A percentile compares a stretch with the other conserved stretches of the same genome.
phyloP scores from a whole-genome alignment of 2,113 vertebrate genomes.

The Aythya baeri region DNA sequence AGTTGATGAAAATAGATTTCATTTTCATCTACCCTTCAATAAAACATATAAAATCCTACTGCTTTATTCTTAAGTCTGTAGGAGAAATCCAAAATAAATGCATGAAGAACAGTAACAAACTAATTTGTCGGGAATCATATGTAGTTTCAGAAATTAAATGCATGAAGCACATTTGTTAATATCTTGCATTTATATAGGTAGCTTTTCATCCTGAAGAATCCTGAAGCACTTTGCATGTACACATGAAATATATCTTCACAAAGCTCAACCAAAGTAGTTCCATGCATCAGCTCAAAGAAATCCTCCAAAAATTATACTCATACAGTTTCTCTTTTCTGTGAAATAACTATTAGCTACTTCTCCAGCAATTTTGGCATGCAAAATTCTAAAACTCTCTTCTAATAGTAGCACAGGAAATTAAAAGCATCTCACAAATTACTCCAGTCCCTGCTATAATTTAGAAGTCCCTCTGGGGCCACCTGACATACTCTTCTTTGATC shows the following conservation, averaged over 20 bases:
- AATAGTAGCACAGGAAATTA: conserved; percentile 45
- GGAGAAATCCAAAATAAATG: background rate
- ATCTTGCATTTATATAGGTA: background rate
- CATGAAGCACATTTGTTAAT: background rate
- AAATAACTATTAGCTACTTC: background rate
- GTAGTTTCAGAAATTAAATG: background rate
- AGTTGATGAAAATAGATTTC: background rate
- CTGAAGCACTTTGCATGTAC: background rate
- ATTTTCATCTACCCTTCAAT: background rate
- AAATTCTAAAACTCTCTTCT: background rate
- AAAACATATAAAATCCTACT: background rate
- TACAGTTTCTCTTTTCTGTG: background rate
- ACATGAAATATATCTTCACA: background rate
- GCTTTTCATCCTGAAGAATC: background rate
- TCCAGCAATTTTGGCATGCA: background rate
- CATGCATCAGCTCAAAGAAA: background rate
- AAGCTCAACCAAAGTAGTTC: background rate
- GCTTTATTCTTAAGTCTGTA: background rate
- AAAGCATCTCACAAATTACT: conserved; percentile 44
- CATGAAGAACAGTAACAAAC: background rate
- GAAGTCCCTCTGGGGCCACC: conserved; percentile 1
- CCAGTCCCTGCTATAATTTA: background rate
- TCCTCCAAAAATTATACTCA: background rate
- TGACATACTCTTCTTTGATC: conserved; percentile 41
- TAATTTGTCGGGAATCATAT: background rate